Percentiles rank a stretch among this genome's conserved stretches.
Evolutionary conservation across 2,113 vertebrate species (phyloP).

Genomic region (Rhombomys opimus): DNA sequence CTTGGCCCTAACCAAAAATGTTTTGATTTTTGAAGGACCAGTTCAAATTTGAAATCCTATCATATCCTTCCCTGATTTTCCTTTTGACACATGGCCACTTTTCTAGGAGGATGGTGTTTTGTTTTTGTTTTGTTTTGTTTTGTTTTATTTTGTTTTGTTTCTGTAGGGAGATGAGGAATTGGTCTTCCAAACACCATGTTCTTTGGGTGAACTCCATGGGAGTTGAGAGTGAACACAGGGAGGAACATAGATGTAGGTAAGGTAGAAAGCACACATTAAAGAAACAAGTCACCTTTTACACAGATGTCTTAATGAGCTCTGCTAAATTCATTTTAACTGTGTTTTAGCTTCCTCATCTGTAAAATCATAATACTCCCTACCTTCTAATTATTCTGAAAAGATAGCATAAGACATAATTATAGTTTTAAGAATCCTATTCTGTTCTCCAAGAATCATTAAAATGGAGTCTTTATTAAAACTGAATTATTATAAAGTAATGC

Average conservation of each 20-base stretch:
- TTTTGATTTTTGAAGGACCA: neutral
- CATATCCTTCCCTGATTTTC: neutral
- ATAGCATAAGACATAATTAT: constrained; percentile 41
- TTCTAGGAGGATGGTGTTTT: neutral
- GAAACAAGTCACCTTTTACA: neutral
- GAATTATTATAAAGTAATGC: constrained; percentile 45
- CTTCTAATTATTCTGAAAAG: constrained; percentile 38
- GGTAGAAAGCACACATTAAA: neutral
- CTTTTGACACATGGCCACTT: neutral
- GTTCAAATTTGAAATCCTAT: neutral
- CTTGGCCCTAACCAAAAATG: neutral
- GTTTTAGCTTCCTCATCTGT: constrained; percentile 34
- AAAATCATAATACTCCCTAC: constrained; percentile 38
- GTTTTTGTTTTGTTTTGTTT: too few relatives aligned
- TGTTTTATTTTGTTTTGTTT: neutral
- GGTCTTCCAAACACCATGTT: neutral
- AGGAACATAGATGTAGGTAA: neutral
- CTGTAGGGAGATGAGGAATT: neutral
- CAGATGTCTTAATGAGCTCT: neutral
- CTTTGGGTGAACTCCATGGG: neutral
- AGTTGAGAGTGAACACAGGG: neutral
- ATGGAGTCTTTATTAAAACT: constrained; percentile 24
- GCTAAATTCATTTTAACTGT: constrained; percentile 33
- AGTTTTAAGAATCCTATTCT: constrained; percentile 54
- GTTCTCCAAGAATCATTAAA: constrained; percentile 31